Base-by-base conservation (phyloP, 2,888 invertebrate species). In the Torymus tubicola region DNA sequence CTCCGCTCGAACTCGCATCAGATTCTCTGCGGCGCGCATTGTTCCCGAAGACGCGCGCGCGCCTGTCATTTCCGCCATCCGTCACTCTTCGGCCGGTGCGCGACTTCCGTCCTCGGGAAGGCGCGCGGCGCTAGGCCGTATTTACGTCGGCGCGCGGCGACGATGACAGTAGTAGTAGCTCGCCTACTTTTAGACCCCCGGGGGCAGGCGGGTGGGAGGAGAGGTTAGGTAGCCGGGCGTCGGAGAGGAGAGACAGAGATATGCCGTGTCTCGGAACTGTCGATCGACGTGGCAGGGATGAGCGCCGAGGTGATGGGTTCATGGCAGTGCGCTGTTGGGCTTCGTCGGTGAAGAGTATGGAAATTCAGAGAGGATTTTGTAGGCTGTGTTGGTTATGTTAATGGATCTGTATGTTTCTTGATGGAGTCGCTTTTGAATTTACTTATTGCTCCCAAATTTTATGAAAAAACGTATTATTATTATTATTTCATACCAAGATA, bases 51-150 rank as follows among this genome's bases (percentile, higher is more conserved):
- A 53, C 14, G 10, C 14, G 53, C 55, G 57, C 53, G 16, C 52
- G 24, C 50, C 18, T 64, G 83, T 84, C 83, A 82, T 83, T 84
- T 85, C 84, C 85, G 82, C 79, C 81, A 83, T 83, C 81, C 83
- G 79, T 83, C 85, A 83, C 67, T 73, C 80, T 71, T 73, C 82
- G 81, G 74, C 77, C 79, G 81, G 70, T 80, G 67, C 74, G 75
- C 42, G 42, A 42, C 42, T 81, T 81, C 80, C 81, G 80, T 42
- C 50, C 78, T 58, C 63, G 21, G 70, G 11, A n/a, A 24, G 12
- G 58, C 65, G 3, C 42, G 12, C 53, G 55, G 42, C 42, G 42
- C 42, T 1, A 53, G 67, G 31, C 61, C 18, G 81, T 75, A 78
- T 80, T 79, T 79, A 82, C 79, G 71, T 61, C 78, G 65, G 61